Conservation (phyloP, 2,888 invertebrate genomes). For the Tillus elongatus region DNA sequence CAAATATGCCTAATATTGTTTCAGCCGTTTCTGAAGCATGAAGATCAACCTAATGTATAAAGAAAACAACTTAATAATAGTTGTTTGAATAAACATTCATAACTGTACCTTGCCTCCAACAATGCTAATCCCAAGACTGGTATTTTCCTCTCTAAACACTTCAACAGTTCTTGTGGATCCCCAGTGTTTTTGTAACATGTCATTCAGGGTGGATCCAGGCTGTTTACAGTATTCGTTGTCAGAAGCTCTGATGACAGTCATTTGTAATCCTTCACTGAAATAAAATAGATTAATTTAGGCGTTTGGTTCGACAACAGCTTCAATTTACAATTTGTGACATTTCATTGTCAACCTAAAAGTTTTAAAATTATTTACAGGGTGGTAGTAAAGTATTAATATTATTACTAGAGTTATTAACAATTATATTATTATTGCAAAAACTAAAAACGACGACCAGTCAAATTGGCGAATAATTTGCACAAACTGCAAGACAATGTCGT, state of each 20-base stretch:
- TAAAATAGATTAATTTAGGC: conserved; percentile 10
- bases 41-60: conserved; percentile 57
- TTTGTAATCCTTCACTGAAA: conserved; percentile 28
- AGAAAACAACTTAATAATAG: background rate
- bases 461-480: too few species aligned
- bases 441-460: too few species aligned
- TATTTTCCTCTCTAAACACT: conserved; percentile 60
- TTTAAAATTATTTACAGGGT: too few species aligned
- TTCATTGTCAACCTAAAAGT: too few species aligned
- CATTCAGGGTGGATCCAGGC: conserved; percentile 40
- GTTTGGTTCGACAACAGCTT: background rate
- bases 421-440: too few species aligned
- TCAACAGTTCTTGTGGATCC: conserved; percentile 70
- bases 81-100: background rate
- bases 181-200: conserved; percentile 65
- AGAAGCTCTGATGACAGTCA: conserved; percentile 31
- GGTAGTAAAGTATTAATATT: too few species aligned
- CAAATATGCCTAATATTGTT: conserved; percentile 90
- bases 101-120: conserved; percentile 79
- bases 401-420: too few species aligned
- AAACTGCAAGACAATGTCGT: too few species aligned
- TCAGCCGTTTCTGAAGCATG: conserved; percentile 49
- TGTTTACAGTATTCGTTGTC: conserved; percentile 25
- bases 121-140: conserved; percentile 92
- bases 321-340: too few species aligned